These are phyloP conservation scores for Pelagia noctiluca DNA, from an alignment of 30 jellyfish, hydroid and myxozoan genomes.

Conservation along the genomic window DNA sequence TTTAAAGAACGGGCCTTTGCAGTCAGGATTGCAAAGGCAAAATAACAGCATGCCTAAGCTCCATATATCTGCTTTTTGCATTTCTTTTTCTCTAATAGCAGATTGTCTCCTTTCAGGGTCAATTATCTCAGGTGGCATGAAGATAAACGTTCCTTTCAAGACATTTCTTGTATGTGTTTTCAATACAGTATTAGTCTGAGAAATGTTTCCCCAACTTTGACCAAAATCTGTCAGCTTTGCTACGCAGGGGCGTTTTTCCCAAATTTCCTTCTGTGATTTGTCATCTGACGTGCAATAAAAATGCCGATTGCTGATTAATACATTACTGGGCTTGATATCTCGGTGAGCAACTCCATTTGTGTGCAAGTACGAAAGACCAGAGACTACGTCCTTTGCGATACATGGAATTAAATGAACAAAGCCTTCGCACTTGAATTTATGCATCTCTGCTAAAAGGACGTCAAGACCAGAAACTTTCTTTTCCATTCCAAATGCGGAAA, in stretches of 20 bases:
- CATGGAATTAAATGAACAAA: slow-evolving; percentile 27
- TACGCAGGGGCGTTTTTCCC: slow-evolving; percentile 13
- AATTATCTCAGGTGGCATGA: slow-evolving; percentile 26
- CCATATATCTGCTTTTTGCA: slow-evolving; percentile 27
- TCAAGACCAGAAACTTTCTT: slow-evolving; percentile 25
- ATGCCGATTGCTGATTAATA: neutral
- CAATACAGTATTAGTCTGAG: neutral
- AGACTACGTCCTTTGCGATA: slow-evolving; percentile 15
- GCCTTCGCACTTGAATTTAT: slow-evolving; percentile 2
- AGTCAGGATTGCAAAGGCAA: slow-evolving; percentile 8
- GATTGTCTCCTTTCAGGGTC: slow-evolving; percentile 16
- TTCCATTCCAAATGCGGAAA: neutral
- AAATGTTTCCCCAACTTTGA: neutral
- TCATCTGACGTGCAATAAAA: neutral
- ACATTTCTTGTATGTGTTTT: slow-evolving; percentile 23
- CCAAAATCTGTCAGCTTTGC: slow-evolving; percentile 29
- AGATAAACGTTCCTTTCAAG: slow-evolving; percentile 16
- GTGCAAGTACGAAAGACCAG: slow-evolving; percentile 3
- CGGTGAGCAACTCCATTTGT: slow-evolving; percentile 13
- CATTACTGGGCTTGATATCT: slow-evolving; percentile 13
- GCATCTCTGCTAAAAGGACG: slow-evolving; percentile 17
- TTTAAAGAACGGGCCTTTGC: neutral
- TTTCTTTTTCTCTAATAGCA: slow-evolving; percentile 7
- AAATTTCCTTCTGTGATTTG: neutral
- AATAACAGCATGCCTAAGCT: slow-evolving; percentile 31